phyloP scores from a whole-genome alignment of 2,113 vertebrate genomes.

The Myotis brandtii region DNA sequence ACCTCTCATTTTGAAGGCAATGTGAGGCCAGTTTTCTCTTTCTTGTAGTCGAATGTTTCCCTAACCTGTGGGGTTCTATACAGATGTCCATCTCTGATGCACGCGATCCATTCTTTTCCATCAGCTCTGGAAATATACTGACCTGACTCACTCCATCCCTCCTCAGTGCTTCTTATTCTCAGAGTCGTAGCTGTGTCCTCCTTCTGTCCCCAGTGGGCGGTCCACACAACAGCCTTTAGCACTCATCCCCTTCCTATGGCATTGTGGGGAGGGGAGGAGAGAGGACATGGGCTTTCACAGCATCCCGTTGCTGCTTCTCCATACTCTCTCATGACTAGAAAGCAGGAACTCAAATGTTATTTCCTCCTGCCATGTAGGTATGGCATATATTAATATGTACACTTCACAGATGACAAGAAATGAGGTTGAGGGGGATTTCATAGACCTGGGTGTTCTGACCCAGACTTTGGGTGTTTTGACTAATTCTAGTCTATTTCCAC shows the following conservation, averaged over 20 bases:
- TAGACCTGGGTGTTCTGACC: neutral
- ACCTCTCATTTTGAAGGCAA: neutral
- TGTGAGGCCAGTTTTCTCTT: neutral
- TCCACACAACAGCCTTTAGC: neutral
- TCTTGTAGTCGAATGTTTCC: neutral
- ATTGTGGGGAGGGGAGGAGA: accelerated
- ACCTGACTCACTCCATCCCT: neutral
- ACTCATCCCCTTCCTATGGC: neutral
- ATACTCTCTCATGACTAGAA: neutral
- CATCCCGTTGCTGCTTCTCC: neutral
- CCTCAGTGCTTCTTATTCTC: neutral
- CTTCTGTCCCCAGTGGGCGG: neutral
- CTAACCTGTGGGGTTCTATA: neutral
- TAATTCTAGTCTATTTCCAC: neutral
- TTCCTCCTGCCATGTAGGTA: neutral
- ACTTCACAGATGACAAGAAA: neutral
- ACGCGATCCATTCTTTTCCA: neutral
- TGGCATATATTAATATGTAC: neutral
- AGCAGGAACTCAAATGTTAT: neutral
- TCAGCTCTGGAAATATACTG: neutral
- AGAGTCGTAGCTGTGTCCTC: neutral
- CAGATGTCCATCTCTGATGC: neutral
- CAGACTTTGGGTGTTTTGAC: neutral
- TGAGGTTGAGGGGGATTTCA: neutral
- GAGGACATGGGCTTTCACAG: neutral